These are phyloP conservation scores for Drosophila phalerata DNA, from an alignment of 2,888 invertebrate genomes.

Conservation along the genomic window DNA sequence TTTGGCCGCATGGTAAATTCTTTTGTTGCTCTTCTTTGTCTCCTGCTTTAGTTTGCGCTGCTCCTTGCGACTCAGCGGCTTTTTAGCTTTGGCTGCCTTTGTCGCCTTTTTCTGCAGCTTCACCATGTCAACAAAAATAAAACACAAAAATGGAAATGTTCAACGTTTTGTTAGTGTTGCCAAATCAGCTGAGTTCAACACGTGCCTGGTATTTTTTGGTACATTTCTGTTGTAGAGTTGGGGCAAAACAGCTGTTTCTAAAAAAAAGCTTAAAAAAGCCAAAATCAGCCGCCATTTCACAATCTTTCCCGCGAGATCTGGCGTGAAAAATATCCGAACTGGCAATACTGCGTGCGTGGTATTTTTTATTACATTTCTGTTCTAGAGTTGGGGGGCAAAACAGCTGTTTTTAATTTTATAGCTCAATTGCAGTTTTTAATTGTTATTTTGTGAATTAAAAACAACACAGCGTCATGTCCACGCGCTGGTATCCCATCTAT, in stretches of 20 bases:
- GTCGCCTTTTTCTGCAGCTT: constrained; percentile 54
- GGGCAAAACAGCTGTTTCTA: constrained; percentile 39
- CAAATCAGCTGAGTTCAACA: constrained; percentile 56
- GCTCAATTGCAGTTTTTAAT: constrained; percentile 12
- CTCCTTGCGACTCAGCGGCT: constrained; percentile 88
- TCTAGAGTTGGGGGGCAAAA: constrained; percentile 7
- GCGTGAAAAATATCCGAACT: no score
- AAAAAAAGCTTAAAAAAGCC: no score
- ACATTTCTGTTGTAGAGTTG: not conserved
- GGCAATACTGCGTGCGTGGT: constrained; percentile 43
- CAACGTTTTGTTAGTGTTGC: constrained; percentile 35
- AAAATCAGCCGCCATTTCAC: no score
- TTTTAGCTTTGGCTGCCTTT: constrained; percentile 29
- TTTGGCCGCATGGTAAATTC: constrained; percentile 81
- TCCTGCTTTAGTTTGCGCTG: constrained; percentile 90
- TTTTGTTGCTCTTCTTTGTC: constrained; percentile 88
- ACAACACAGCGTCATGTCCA: constrained; percentile 76
- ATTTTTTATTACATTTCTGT: constrained; percentile 1
- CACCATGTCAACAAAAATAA: constrained; percentile 58
- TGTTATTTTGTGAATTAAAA: constrained; percentile 28
- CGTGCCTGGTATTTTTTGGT: constrained; percentile 29
- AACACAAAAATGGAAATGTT: constrained; percentile 12
- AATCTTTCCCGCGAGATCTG: no score
- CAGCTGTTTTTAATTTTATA: constrained; percentile 34
- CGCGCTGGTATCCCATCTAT: constrained; percentile 93